phyloP scores from a whole-genome alignment of 2,888 invertebrate species.

The Alitta virens region DNA sequence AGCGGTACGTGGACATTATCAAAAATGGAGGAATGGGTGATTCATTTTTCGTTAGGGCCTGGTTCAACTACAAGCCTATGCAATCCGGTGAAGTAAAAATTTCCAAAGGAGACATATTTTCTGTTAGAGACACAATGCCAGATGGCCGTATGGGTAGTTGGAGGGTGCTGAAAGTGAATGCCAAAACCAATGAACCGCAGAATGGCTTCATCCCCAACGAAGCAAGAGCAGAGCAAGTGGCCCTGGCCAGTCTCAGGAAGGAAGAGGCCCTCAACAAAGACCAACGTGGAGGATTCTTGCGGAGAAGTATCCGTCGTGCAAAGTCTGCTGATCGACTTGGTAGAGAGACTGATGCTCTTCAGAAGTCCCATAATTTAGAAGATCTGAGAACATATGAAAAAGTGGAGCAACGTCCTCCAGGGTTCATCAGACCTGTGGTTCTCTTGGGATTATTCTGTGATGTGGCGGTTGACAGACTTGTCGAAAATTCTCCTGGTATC shows the following conservation, averaged over 20 bases:
- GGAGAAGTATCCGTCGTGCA: constrained; percentile 26
- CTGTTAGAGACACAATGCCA: constrained; percentile 29
- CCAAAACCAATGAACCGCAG: constrained; percentile 15
- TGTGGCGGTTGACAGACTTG: constrained; percentile 23
- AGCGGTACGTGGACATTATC: constrained; percentile 19
- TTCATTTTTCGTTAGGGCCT: constrained; percentile 28
- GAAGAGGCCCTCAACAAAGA: constrained; percentile 15
- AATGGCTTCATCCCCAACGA: constrained; percentile 30
- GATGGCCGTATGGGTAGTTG: constrained; percentile 27
- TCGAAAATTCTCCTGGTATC: constrained; percentile 23
- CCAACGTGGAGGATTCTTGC: constrained; percentile 24
- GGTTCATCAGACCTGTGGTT: constrained; percentile 25
- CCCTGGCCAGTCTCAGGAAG: constrained; percentile 11
- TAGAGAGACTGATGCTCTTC: constrained; percentile 16
- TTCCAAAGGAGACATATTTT: constrained; percentile 29
- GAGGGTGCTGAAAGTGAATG: constrained; percentile 24
- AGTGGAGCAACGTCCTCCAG: constrained; percentile 21
- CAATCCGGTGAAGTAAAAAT: constrained; percentile 25
- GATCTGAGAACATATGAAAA: constrained; percentile 26
- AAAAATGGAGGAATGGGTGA: constrained; percentile 28
- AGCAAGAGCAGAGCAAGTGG: constrained; percentile 27
- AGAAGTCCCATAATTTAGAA: background rate
- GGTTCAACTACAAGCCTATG: constrained; percentile 22
- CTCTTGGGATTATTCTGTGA: constrained; percentile 33
- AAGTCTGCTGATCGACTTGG: constrained; percentile 29